Evolutionary conservation across 2,113 vertebrate genomes (phyloP).

Genomic region (Pterocles gutturalis): DNA sequence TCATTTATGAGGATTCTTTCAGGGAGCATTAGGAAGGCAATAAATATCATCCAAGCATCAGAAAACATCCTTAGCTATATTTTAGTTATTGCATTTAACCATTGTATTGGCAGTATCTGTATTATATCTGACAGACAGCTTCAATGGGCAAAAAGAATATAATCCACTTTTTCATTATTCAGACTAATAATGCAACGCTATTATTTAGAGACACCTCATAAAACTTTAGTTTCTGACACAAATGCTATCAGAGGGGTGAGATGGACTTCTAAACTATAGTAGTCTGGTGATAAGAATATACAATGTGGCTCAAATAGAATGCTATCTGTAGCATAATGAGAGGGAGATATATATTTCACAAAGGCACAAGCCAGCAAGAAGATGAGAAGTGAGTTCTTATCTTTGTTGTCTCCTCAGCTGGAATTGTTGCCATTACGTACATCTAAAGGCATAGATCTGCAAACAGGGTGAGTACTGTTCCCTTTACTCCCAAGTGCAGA

Average conservation of each 20-base stretch:
- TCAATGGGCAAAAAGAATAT: neutral
- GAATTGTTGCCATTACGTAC: neutral
- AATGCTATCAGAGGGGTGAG: neutral
- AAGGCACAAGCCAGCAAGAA: neutral
- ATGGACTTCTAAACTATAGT: neutral
- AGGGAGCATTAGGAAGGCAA: neutral
- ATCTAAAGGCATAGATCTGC: neutral
- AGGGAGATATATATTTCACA: neutral
- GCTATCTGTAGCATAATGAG: neutral
- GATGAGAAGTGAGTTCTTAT: neutral
- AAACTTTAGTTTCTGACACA: neutral
- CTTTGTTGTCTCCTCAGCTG: neutral
- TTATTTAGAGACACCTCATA: neutral
- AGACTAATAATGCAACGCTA: neutral
- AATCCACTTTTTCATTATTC: conserved; percentile 1
- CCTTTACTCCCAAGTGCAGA: neutral
- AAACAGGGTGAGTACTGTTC: neutral
- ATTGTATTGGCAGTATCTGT: neutral
- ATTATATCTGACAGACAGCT: neutral
- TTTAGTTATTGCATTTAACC: neutral
- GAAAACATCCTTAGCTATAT: neutral
- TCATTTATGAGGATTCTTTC: neutral
- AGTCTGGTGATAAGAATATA: neutral
- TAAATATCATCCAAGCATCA: neutral
- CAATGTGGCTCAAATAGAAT: neutral